These are phyloP conservation scores for Daphoenositta chrysoptera DNA, from an alignment of 2,113 vertebrate species.

Conservation along the genomic window DNA sequence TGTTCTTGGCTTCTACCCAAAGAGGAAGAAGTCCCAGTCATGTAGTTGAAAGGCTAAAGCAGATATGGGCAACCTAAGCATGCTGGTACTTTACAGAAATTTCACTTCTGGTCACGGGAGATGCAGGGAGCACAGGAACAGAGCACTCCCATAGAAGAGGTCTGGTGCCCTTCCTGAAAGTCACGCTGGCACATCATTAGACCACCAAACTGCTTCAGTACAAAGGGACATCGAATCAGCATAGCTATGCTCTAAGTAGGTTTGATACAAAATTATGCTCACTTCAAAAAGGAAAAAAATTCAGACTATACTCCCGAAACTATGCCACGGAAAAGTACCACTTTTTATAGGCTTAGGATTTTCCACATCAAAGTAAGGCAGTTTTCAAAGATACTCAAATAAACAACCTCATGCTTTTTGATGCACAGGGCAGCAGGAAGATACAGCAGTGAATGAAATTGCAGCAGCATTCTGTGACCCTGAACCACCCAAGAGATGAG, in stretches of 20 bases:
- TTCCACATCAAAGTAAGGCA: not conserved
- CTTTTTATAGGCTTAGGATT: not conserved
- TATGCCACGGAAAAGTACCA: not conserved
- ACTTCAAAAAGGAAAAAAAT: not conserved
- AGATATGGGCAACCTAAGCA: not conserved
- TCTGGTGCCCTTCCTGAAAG: not conserved
- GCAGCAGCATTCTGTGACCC: not conserved
- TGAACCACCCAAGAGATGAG: not conserved
- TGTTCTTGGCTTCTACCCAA: not conserved
- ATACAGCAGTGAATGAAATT: not conserved
- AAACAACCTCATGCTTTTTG: not conserved
- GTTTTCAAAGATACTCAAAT: not conserved
- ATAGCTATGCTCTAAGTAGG: not conserved
- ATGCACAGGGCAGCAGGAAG: not conserved
- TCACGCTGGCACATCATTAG: not conserved
- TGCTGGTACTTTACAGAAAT: not conserved
- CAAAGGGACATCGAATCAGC: not conserved
- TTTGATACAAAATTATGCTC: not conserved
- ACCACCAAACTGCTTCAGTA: not conserved
- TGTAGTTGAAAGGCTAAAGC: not conserved
- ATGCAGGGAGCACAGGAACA: not conserved
- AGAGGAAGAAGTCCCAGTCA: not conserved
- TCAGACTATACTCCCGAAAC: not conserved
- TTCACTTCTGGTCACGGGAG: not conserved
- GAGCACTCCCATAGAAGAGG: not conserved